Conservation (phyloP, 2,888 invertebrate species). For the Rosalia funebris region DNA sequence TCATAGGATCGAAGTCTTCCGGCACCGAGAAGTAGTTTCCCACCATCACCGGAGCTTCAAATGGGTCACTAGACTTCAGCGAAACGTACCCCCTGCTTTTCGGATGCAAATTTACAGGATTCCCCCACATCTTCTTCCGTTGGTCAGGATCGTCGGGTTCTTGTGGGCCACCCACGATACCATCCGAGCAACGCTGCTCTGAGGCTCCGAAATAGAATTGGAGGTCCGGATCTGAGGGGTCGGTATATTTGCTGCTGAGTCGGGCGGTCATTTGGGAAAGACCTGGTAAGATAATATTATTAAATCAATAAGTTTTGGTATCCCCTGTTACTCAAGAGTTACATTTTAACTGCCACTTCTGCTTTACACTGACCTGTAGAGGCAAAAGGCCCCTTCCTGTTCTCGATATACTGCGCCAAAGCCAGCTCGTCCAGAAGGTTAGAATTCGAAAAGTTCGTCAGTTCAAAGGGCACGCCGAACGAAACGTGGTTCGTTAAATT, state of each 20-base stretch:
- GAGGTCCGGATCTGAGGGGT: conserved; percentile 69
- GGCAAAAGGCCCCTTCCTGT: conserved; percentile 69
- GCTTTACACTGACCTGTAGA: conserved; percentile 51
- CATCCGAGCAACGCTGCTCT: conserved; percentile 63
- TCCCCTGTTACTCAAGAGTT: too few species aligned
- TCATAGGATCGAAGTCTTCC: conserved; percentile 70
- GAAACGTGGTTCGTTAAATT: conserved; percentile 74
- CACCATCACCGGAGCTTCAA: conserved; percentile 75
- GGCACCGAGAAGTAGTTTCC: conserved; percentile 78
- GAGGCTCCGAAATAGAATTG: conserved; percentile 74
- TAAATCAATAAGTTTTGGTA: not conserved
- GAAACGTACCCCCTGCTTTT: conserved; percentile 72
- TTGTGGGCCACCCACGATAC: conserved; percentile 62
- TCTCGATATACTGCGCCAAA: conserved; percentile 69
- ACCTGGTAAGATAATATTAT: conserved; percentile 62
- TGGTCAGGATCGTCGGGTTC: conserved; percentile 53
- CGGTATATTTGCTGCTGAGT: conserved; percentile 67
- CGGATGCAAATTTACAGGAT: conserved; percentile 72
- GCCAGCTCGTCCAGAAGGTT: conserved; percentile 68
- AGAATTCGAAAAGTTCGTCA: conserved; percentile 6
- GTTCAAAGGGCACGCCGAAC: not conserved
- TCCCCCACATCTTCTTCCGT: conserved; percentile 58
- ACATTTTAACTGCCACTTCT: too few species aligned
- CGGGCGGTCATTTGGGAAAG: conserved; percentile 73
- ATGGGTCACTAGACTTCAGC: conserved; percentile 74